Evolutionary conservation across 2,797 vertebrate species (phyloP).

Genomic region (Diplodus puntazzo): DNA sequence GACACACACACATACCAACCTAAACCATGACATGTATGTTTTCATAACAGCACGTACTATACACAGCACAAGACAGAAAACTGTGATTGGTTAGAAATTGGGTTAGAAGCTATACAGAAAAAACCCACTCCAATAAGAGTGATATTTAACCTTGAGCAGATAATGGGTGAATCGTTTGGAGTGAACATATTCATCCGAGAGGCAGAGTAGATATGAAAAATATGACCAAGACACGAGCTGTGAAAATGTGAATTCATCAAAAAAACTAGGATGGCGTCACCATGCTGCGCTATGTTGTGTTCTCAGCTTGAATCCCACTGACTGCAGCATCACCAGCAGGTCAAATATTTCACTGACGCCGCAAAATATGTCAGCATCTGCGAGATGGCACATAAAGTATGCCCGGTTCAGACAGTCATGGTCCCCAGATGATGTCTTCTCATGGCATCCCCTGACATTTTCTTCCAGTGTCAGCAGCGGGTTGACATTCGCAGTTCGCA

Average conservation of each 20-base stretch:
- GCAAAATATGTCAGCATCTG: not conserved
- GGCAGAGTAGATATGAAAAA: not conserved
- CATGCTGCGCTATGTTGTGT: not conserved
- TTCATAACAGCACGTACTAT: not conserved
- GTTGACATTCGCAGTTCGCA: not conserved
- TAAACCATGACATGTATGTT: not conserved
- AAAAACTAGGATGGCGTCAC: not conserved
- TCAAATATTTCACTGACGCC: not conserved
- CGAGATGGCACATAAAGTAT: not conserved
- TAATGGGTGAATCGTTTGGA: conserved; percentile 10
- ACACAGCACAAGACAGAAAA: not conserved
- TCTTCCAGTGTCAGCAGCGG: not conserved
- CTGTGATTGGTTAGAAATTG: not conserved
- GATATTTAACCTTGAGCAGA: conserved; percentile 16
- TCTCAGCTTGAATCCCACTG: not conserved
- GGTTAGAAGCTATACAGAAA: conserved; percentile 1
- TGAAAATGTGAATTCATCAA: not conserved
- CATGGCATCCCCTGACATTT: not conserved
- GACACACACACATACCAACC: not conserved
- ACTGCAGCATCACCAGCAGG: not conserved
- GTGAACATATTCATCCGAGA: conserved; percentile 2
- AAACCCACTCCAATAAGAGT: not conserved
- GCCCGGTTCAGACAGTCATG: not conserved
- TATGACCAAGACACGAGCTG: not conserved
- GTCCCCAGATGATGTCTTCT: not conserved